Conservation (phyloP, 2,797 vertebrate genomes). For the Manis crassicaudata region DNA sequence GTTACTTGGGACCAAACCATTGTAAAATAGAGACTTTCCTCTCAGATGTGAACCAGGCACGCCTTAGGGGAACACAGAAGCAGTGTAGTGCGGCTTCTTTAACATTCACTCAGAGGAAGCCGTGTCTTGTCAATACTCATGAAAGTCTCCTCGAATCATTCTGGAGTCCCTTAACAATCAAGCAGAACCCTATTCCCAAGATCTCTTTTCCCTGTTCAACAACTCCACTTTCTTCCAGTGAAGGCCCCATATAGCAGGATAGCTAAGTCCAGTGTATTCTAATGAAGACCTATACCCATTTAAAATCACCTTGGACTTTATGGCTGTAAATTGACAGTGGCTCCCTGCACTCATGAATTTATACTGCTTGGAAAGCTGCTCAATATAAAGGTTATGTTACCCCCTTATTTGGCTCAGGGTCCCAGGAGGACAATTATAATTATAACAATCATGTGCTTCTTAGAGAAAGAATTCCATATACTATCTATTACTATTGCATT, state of each 20-base stretch:
- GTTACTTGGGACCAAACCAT: not conserved
- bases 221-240: not conserved
- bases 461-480: not conserved
- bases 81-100: not conserved
- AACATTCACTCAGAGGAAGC: not conserved
- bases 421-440: not conserved
- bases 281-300: not conserved
- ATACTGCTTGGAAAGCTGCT: not conserved
- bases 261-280: not conserved
- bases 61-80: not conserved
- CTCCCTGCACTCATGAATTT: not conserved
- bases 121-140: not conserved
- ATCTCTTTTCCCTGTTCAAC: not conserved
- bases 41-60: not conserved
- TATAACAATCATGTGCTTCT: not conserved
- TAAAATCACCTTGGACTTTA: constrained; percentile 1
- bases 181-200: not conserved
- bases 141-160: not conserved
- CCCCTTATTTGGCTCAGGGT: not conserved
- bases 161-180: not conserved
- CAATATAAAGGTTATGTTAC: not conserved
- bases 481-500: not conserved
- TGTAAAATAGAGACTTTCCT: not conserved
- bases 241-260: not conserved
- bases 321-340: not conserved